These are phyloP conservation scores for Agriopis marginaria DNA, from an alignment of 2,888 invertebrate genomes.

Conservation along the genomic window DNA sequence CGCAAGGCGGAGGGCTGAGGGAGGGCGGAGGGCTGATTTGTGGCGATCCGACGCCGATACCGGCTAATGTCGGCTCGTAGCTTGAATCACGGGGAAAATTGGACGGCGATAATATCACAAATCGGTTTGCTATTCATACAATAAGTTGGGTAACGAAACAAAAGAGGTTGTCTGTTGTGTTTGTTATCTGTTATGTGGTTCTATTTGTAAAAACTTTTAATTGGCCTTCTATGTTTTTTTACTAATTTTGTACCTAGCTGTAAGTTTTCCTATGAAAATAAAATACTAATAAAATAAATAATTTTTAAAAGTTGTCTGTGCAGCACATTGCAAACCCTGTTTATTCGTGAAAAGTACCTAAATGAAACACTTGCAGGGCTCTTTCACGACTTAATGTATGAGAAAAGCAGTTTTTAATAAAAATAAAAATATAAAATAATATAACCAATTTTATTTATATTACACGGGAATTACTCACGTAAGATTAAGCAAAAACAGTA, in stretches of 20 bases:
- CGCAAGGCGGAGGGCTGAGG: slow-evolving; percentile 39
- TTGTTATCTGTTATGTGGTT: no score
- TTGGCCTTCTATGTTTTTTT: no score
- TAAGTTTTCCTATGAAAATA: no score
- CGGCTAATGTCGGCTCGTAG: slow-evolving; percentile 58
- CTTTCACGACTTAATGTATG: background rate
- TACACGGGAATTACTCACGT: no score
- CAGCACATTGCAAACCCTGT: background rate
- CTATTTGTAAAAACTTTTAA: no score
- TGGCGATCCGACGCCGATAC: slow-evolving; percentile 52
- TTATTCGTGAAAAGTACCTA: background rate
- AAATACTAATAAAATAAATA: no score
- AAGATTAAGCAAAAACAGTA: slow-evolving; percentile 5
- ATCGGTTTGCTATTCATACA: background rate
- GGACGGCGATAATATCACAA: slow-evolving; percentile 53
- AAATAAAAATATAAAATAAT: no score
- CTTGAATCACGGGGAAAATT: slow-evolving; percentile 58
- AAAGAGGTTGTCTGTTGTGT: background rate
- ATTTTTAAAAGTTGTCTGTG: background rate
- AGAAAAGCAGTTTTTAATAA: background rate
- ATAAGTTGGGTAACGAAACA: background rate
- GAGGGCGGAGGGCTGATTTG: slow-evolving; percentile 58
- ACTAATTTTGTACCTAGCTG: no score
- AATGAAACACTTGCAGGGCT: background rate
- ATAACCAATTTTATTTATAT: no score